Conservation (phyloP, 2,113 vertebrate genomes). For the Neoarius graeffei region DNA sequence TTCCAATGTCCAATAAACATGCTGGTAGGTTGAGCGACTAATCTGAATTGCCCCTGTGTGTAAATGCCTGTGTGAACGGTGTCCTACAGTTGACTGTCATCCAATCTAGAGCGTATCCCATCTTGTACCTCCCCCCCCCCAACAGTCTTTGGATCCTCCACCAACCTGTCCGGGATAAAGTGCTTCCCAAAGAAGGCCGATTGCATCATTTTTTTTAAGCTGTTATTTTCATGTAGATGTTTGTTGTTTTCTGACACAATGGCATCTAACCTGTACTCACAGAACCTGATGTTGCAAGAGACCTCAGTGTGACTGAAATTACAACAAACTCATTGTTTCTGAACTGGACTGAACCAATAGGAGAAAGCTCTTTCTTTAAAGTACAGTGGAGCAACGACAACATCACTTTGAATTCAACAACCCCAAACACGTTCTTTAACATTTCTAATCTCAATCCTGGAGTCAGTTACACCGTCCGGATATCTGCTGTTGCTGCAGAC, state of each 20-base stretch:
- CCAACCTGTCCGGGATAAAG: too few relatives aligned
- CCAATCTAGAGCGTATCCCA: too few relatives aligned
- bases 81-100: too few relatives aligned
- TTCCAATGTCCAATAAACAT: too few relatives aligned
- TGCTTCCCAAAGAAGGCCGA: too few relatives aligned
- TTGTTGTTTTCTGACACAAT: background rate
- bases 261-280: background rate
- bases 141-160: too few relatives aligned
- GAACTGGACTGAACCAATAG: background rate
- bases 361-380: background rate
- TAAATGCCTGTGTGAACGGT: too few relatives aligned
- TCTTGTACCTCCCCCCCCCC: too few relatives aligned
- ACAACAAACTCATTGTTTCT: constrained; percentile 51
- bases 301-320: background rate
- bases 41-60: too few relatives aligned
- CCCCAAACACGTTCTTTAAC: rapidly evolving
- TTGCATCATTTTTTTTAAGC: too few relatives aligned
- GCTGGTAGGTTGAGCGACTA: too few relatives aligned
- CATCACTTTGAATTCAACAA: rapidly evolving
- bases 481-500: constrained; percentile 16
- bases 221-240: background rate
- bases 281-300: constrained; percentile 6
- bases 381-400: background rate
- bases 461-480: constrained; percentile 57
- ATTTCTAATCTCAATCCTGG: constrained; percentile 66